phyloP scores from a whole-genome alignment of 2,888 invertebrate genomes.

The Sesia bembeciformis region DNA sequence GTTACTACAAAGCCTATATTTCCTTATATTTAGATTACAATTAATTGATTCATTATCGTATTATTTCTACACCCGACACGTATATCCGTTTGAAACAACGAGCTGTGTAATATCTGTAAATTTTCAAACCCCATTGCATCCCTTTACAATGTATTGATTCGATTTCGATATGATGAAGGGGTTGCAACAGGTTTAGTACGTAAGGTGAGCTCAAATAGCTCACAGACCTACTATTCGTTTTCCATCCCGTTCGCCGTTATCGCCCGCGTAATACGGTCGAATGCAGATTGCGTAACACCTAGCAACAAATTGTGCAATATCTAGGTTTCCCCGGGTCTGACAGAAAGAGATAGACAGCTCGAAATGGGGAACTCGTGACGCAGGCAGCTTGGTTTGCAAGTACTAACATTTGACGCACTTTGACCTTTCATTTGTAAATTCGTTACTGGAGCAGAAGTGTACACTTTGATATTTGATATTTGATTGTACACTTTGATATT shows the following conservation, averaged over 20 bases:
- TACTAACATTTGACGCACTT: constrained; percentile 4
- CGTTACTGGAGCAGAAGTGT: too few relatives aligned
- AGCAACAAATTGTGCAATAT: constrained; percentile 26
- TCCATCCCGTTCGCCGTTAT: background rate
- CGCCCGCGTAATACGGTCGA: background rate
- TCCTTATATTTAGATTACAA: too few relatives aligned
- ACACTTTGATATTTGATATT: too few relatives aligned
- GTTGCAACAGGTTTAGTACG: constrained; percentile 8
- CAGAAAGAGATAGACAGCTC: constrained; percentile 50
- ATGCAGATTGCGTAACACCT: background rate
- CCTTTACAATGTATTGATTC: constrained; percentile 18
- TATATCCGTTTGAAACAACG: too few relatives aligned
- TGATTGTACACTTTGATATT: too few relatives aligned
- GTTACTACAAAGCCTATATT: too few relatives aligned
- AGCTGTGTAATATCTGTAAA: background rate
- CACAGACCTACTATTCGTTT: background rate
- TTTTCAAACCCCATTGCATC: constrained; percentile 6
- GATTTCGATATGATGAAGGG: constrained; percentile 17
- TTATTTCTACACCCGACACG: too few relatives aligned
- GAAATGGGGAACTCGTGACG: constrained; percentile 13
- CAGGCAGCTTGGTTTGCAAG: constrained; percentile 28
- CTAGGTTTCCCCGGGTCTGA: constrained; percentile 54
- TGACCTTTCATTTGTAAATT: background rate
- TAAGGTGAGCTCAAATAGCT: background rate
- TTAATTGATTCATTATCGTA: too few relatives aligned